Conservation (phyloP, 1,140 invertebrate genomes). For the Scaptomyza pallida region DNA sequence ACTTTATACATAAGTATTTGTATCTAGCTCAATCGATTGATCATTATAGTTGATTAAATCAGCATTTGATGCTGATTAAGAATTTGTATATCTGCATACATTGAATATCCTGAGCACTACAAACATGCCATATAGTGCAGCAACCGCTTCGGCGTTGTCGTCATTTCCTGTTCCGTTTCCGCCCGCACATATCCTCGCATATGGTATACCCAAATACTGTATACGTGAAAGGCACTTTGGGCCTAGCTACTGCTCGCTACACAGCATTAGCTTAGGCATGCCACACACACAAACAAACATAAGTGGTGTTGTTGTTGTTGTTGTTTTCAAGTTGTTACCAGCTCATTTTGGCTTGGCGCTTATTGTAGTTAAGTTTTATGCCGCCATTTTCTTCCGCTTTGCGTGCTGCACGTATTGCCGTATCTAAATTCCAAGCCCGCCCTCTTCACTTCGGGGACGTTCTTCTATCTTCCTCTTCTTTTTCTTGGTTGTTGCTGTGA, state of each 20-base stretch:
- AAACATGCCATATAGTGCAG: neutral
- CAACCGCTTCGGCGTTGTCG: conserved; percentile 40
- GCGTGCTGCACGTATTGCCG: conserved; percentile 63
- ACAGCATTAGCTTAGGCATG: conserved; percentile 35
- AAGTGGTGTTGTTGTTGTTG: conserved; percentile 5
- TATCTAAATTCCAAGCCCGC: neutral
- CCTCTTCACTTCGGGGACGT: neutral
- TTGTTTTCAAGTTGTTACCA: conserved; percentile 51
- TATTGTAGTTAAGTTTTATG: conserved; percentile 79
- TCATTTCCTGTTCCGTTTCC: conserved; percentile 71
- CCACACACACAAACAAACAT: conserved; percentile 21
- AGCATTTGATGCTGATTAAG: neutral
- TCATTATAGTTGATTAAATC: neutral
- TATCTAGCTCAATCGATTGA: too few relatives aligned
- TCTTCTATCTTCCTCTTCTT: conserved; percentile 2
- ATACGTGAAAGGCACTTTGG: conserved; percentile 55
- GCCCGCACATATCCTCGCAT: conserved; percentile 38
- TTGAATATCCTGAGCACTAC: neutral
- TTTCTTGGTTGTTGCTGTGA: neutral
- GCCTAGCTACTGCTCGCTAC: conserved; percentile 63
- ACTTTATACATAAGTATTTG: too few relatives aligned
- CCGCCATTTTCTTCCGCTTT: conserved; percentile 67
- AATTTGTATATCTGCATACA: neutral
- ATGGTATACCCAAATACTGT: too few relatives aligned
- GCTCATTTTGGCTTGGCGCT: conserved; percentile 62